Percentiles rank a stretch among this genome's conserved stretches.
These are phyloP conservation scores for Aulostomus chinensis DNA, from an alignment of 2,797 vertebrate genomes.

Conservation along the genomic window DNA sequence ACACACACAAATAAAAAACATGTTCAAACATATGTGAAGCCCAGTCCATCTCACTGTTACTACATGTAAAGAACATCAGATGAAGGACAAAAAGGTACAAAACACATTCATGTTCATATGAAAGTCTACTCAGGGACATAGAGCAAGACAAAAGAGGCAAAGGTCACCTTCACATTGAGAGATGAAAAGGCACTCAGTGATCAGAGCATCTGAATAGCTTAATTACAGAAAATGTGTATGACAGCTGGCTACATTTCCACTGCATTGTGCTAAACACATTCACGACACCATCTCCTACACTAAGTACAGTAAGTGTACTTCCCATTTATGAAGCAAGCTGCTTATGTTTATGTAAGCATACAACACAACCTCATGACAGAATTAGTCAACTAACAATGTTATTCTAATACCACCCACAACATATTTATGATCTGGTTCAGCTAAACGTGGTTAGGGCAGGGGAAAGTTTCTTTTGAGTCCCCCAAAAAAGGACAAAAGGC, in stretches of 20 bases:
- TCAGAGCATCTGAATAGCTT: background rate
- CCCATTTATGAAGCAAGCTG: background rate
- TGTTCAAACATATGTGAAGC: background rate
- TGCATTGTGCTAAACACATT: background rate
- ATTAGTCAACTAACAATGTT: no score
- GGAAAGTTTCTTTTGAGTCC: no score
- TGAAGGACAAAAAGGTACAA: background rate
- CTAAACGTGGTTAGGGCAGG: no score
- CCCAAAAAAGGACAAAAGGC: no score
- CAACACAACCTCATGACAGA: no score
- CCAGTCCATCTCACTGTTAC: background rate
- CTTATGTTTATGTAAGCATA: background rate
- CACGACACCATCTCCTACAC: no score
- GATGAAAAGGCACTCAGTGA: conserved; percentile 26
- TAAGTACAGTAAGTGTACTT: background rate
- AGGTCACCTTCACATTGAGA: conserved; percentile 6
- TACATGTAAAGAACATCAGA: background rate
- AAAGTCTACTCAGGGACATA: background rate
- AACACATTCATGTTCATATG: background rate
- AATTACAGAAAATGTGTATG: background rate
- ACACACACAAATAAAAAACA: background rate
- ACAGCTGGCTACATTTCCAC: background rate
- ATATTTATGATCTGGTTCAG: no score
- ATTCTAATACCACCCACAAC: no score
- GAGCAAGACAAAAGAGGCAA: background rate